These are phyloP conservation scores for Meiosimyza decipiens DNA, from an alignment of 2,888 invertebrate species.

Conservation along the genomic window DNA sequence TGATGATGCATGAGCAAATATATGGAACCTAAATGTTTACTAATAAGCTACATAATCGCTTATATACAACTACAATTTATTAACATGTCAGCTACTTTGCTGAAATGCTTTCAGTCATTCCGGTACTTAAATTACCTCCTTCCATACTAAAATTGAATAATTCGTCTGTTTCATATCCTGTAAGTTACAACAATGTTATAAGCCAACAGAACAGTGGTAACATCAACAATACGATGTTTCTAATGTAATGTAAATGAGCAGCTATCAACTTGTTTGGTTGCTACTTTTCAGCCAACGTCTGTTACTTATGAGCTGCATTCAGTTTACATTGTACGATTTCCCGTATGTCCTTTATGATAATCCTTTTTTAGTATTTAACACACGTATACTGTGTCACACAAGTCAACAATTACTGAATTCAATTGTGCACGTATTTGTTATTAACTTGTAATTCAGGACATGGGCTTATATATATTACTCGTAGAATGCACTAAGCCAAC, in stretches of 20 bases:
- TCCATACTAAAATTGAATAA: background rate
- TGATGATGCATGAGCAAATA: too few relatives aligned
- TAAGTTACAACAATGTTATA: too few relatives aligned
- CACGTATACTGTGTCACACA: conserved; percentile 4
- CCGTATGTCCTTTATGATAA: background rate
- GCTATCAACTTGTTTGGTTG: too few relatives aligned
- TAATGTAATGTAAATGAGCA: too few relatives aligned
- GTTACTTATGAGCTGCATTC: background rate
- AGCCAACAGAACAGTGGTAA: too few relatives aligned
- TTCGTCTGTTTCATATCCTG: background rate
- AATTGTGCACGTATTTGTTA: conserved; percentile 2
- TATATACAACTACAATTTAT: conserved; percentile 1
- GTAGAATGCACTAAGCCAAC: too few relatives aligned
- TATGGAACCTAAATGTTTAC: too few relatives aligned
- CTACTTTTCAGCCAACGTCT: too few relatives aligned
- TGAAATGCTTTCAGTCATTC: background rate
- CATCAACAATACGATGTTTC: too few relatives aligned
- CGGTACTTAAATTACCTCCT: background rate
- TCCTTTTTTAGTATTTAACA: conserved; percentile 10
- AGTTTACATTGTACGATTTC: background rate
- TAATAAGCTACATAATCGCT: conserved; percentile 2
- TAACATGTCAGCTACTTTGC: conserved; percentile 13
- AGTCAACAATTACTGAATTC: background rate
- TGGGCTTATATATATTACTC: too few relatives aligned
- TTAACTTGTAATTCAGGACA: background rate